These are phyloP conservation scores for Emmelina monodactyla DNA, from an alignment of 2,888 invertebrate species.

Conservation along the genomic window DNA sequence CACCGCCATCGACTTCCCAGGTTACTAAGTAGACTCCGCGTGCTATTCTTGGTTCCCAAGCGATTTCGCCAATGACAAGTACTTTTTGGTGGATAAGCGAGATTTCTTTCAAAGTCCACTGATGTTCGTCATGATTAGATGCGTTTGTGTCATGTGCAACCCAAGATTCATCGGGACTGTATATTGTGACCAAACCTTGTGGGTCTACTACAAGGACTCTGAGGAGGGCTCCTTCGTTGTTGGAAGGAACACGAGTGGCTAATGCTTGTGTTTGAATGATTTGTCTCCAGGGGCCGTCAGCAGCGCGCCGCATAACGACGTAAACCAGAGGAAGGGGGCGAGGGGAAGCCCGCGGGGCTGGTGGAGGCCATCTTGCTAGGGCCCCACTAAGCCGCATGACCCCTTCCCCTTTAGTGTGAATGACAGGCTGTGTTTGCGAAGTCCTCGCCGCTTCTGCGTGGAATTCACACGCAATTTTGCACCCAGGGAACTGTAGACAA, in stretches of 20 bases:
- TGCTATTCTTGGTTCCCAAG: slow-evolving; percentile 73
- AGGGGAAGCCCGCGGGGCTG: slow-evolving; percentile 63
- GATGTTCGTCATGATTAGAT: slow-evolving; percentile 54
- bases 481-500: slow-evolving; percentile 72
- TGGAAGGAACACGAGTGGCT: slow-evolving; percentile 70
- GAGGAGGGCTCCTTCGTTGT: slow-evolving; percentile 70
- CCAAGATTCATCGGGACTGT: slow-evolving; percentile 71
- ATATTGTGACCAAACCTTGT: slow-evolving; percentile 74
- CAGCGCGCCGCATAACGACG: slow-evolving; percentile 73
- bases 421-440: slow-evolving; percentile 73
- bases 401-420: slow-evolving; percentile 74
- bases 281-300: slow-evolving; percentile 71
- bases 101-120: slow-evolving; percentile 72
- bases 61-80: slow-evolving; percentile 74
- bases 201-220: slow-evolving; percentile 74
- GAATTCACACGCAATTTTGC: slow-evolving; percentile 75
- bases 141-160: slow-evolving; percentile 62
- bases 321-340: slow-evolving; percentile 70
- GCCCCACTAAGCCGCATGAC: slow-evolving; percentile 71
- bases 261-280: slow-evolving; percentile 72
- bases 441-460: slow-evolving; percentile 69
- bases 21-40: slow-evolving; percentile 79
- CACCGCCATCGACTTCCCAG: slow-evolving; percentile 85
- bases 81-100: slow-evolving; percentile 78
- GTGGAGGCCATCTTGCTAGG: slow-evolving; percentile 71